A percentile compares a stretch with the other conserved stretches of the same genome.
These are phyloP conservation scores for Myxocyprinus asiaticus DNA, from an alignment of 2,113 vertebrate species.

Conservation along the genomic window DNA sequence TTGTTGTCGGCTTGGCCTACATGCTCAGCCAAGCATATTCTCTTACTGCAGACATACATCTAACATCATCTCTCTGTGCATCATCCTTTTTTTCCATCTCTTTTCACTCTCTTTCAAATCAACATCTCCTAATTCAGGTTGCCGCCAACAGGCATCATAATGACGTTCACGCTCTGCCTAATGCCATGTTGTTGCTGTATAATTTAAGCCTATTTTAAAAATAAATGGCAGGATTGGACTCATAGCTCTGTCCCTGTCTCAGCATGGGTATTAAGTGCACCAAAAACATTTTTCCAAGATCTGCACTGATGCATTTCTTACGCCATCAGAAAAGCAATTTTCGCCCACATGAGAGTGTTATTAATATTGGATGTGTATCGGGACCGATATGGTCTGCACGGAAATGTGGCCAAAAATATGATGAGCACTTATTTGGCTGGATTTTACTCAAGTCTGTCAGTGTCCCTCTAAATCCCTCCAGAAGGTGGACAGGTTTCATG, in stretches of 20 bases:
- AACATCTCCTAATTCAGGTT: background rate
- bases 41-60: conserved; percentile 69
- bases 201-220: conserved; percentile 35
- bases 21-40: conserved; percentile 77
- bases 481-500: conserved; percentile 19
- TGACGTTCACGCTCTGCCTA: conserved; percentile 18
- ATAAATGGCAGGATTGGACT: conserved; percentile 17
- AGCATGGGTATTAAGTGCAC: background rate
- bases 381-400: background rate
- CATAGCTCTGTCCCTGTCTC: conserved; percentile 11
- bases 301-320: conserved; percentile 1
- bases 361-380: conserved; percentile 33
- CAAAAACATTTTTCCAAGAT: background rate
- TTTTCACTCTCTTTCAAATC: conserved; percentile 49
- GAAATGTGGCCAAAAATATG: conserved; percentile 24
- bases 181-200: conserved; percentile 38
- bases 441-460: no score
- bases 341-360: conserved; percentile 2
- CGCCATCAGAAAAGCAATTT: background rate
- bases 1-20: conserved; percentile 79
- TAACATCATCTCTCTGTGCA: conserved; percentile 48
- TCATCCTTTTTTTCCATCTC: conserved; percentile 27
- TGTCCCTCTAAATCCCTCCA: background rate
- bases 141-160: conserved; percentile 23
- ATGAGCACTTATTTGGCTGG: background rate